Base-by-base conservation (phyloP, 2,888 invertebrate species). In the Scelioninae gen. 1 region DNA sequence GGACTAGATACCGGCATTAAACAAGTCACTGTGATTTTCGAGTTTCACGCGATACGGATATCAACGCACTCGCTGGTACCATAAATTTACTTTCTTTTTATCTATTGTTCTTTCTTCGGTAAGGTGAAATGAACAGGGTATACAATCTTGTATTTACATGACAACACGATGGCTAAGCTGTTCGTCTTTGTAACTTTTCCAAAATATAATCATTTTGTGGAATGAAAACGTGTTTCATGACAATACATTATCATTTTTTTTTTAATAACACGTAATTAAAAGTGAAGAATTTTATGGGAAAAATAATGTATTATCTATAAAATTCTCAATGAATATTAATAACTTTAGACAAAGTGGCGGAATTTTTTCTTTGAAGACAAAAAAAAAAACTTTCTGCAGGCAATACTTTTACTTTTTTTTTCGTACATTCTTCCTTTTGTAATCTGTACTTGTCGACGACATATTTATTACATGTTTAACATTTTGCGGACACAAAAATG, bases 401-500 rank as follows among this genome's bases (percentile, higher is more conserved):
- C 11, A 38, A 38, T 38, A 38, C 43, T 43, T 43, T 43, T 43
- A 43, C 43, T 51, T 51, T 51, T 51, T 55, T 34, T 8, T 51
- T 23, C 8, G 8, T 55, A 55, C 7, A 55, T 34, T 55, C 55
- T 34, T 34, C 23, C 55, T 32, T 55, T 55, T 55, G 34, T 55
- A 13, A 15, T 43, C n/a, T n/a, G n/a, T 10, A 15, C 38, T 56
- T 16, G 15, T 29, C 47, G 62, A 49, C 13, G 49, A 63, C 63
- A 49, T 63, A 49, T 63, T 63, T 49, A 63, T 63, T 62, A 15
- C 11, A 34, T 31, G 45, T 62, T 62, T n/a, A 62, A 62, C 62
- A 47, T 34, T 62, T 45, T 62, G 62, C 15, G 47, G 62, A 29
- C 40, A 40, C 11, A 29, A 9, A 60, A 60, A 60, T 60, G 40